These are phyloP conservation scores for Urocyon cinereoargenteus DNA, from an alignment of 2,797 vertebrate species.

Conservation along the genomic window DNA sequence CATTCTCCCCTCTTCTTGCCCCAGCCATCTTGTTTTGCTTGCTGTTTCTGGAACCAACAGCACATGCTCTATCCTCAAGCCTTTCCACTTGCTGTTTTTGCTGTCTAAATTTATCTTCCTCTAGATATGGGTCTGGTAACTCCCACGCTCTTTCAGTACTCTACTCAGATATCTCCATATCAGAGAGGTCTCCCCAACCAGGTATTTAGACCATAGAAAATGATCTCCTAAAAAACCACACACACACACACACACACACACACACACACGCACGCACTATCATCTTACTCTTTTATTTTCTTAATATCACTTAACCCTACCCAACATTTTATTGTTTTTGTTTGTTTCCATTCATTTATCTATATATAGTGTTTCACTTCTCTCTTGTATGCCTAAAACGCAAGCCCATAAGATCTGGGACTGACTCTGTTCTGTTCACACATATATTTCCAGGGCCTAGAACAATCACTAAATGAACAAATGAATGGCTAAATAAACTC, in stretches of 20 bases:
- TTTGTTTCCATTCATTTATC: neutral
- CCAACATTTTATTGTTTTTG: neutral
- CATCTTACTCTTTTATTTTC: neutral
- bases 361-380: neutral
- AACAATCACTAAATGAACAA: neutral
- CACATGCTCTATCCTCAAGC: neutral
- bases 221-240: neutral
- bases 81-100: neutral
- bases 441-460: neutral
- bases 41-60: neutral
- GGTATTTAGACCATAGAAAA: neutral
- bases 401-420: neutral
- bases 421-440: neutral
- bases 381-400: neutral
- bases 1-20: neutral
- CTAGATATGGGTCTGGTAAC: neutral
- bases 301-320: neutral
- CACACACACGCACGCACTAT: neutral
- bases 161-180: neutral
- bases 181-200: neutral
- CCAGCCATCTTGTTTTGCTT: neutral
- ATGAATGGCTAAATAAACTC: neutral
- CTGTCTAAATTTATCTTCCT: neutral
- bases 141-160: neutral
- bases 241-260: neutral